These are phyloP conservation scores for Lampris megalopsis DNA, from an alignment of 2,113 vertebrate genomes.

Conservation along the genomic window DNA sequence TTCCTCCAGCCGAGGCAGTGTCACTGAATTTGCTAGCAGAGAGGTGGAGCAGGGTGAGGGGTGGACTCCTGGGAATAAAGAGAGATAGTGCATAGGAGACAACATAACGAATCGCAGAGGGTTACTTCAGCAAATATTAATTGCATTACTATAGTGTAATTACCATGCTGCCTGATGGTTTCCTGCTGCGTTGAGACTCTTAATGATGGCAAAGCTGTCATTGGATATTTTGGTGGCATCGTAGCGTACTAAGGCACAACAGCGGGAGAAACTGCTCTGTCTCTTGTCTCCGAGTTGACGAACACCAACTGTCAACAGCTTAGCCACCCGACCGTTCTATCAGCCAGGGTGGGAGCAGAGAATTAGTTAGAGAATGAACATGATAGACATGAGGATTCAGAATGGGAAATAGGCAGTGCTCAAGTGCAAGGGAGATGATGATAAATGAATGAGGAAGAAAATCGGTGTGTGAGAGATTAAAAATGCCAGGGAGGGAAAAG, in stretches of 20 bases:
- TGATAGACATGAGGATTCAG: too few relatives aligned
- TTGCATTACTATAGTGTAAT: constrained; percentile 18
- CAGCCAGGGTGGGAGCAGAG: background rate
- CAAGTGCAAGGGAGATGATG: background rate
- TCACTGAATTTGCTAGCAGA: constrained; percentile 90
- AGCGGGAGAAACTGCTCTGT: constrained; percentile 85
- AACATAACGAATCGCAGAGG: constrained; percentile 8
- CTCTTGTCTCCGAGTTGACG: constrained; percentile 85
- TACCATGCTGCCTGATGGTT: constrained; percentile 90
- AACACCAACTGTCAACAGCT: constrained; percentile 86
- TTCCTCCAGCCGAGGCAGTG: constrained; percentile 79
- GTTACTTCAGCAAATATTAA: background rate
- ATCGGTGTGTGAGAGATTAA: too few relatives aligned
- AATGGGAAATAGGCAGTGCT: background rate
- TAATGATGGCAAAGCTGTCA: constrained; percentile 90
- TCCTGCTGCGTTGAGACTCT: constrained; percentile 89
- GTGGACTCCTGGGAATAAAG: constrained; percentile 86
- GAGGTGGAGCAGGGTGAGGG: constrained; percentile 88
- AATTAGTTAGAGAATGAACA: too few relatives aligned
- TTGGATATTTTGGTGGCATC: constrained; percentile 89
- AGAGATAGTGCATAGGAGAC: background rate
- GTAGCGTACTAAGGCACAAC: constrained; percentile 88
- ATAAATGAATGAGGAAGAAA: background rate
- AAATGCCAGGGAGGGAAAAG: background rate
- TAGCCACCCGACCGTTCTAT: constrained; percentile 92